These are phyloP conservation scores for Solea senegalensis DNA, from an alignment of 2,113 vertebrate genomes.

Conservation along the genomic window DNA sequence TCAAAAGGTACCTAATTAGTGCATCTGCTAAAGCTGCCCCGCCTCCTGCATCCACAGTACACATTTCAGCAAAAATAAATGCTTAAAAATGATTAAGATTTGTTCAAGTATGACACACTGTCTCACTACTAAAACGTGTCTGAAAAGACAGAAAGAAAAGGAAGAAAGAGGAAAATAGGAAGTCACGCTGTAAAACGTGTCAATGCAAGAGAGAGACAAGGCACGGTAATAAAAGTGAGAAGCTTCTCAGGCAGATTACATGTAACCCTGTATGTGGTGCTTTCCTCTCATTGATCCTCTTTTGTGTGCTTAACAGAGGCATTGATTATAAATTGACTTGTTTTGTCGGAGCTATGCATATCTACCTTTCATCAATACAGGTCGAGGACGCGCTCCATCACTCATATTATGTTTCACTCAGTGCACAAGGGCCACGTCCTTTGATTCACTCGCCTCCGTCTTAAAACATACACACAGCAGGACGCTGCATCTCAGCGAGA, in stretches of 20 bases:
- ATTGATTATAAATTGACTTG: slow-evolving; percentile 67
- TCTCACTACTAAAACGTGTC: not conserved
- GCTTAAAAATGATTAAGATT: not conserved
- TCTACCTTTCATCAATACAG: slow-evolving; percentile 36
- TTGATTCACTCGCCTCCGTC: slow-evolving; percentile 29
- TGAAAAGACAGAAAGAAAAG: not conserved
- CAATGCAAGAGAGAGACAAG: slow-evolving; percentile 32
- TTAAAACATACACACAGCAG: slow-evolving; percentile 1
- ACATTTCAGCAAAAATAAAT: slow-evolving; percentile 22
- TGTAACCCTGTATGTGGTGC: slow-evolving; percentile 21
- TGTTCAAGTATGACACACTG: not conserved
- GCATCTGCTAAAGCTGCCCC: slow-evolving; percentile 32
- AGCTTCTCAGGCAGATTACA: slow-evolving; percentile 21
- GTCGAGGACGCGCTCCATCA: slow-evolving; percentile 38
- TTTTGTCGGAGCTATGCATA: slow-evolving; percentile 39
- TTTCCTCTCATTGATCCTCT: slow-evolving; percentile 56
- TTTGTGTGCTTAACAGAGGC: slow-evolving; percentile 45
- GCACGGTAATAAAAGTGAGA: slow-evolving; percentile 15
- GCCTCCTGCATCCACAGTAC: slow-evolving; percentile 12
- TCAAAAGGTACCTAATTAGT: slow-evolving; percentile 51
- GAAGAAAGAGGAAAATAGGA: not conserved
- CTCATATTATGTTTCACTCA: slow-evolving; percentile 40
- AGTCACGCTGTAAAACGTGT: slow-evolving; percentile 41
- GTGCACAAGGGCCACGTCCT: slow-evolving; percentile 11
- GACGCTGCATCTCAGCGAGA: not conserved